Evolutionary conservation across 2,888 invertebrate species (phyloP).

Genomic region (Drosophila austrosaltans): DNA sequence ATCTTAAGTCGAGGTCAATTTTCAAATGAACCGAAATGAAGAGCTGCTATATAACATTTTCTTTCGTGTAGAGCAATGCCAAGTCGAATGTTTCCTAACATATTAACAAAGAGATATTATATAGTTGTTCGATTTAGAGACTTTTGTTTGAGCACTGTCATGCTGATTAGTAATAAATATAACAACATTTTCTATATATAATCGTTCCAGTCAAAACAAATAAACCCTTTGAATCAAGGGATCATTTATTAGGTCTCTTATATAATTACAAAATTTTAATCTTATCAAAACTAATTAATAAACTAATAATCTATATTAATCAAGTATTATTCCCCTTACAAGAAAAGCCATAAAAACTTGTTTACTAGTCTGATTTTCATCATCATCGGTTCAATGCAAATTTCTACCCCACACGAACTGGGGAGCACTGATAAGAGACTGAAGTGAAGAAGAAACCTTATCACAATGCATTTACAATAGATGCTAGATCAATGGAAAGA

Average conservation of each 20-base stretch:
- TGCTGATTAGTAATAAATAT: not conserved
- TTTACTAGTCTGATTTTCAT: constrained; percentile 3
- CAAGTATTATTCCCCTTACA: not conserved
- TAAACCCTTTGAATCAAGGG: not conserved
- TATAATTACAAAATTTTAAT: not conserved
- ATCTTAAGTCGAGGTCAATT: constrained; percentile 29
- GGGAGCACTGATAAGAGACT: constrained; percentile 1
- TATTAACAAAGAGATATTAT: not conserved
- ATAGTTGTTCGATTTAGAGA: not conserved
- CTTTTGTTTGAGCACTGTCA: not conserved
- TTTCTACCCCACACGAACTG: constrained; percentile 14
- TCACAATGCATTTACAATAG: constrained; percentile 3
- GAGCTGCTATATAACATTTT: too few species aligned
- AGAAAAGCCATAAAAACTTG: constrained; percentile 10
- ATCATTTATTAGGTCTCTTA: not conserved
- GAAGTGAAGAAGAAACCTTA: not conserved
- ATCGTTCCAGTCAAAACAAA: not conserved
- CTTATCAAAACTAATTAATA: not conserved
- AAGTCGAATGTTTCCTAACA: not conserved
- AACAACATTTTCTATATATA: not conserved
- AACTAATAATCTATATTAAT: not conserved
- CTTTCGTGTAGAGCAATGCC: not conserved
- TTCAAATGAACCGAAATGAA: not conserved
- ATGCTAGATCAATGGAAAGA: not conserved
- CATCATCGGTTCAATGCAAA: not conserved